Evolutionary conservation across 1,140 invertebrate genomes (phyloP).

Genomic region (Drosophila rufa): DNA sequence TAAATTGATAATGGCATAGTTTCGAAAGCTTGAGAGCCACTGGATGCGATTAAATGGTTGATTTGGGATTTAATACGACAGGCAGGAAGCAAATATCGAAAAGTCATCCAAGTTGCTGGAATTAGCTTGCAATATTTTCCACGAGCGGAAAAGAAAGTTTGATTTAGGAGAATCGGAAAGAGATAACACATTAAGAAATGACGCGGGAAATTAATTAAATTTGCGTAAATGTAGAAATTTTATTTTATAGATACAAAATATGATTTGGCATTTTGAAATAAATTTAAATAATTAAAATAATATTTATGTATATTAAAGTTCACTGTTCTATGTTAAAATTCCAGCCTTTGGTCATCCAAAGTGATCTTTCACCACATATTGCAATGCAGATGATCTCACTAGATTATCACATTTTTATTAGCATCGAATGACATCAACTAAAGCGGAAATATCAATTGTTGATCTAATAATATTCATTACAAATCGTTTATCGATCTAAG

Average conservation of each 20-base stretch:
- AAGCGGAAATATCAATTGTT: not conserved
- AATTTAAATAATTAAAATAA: not conserved
- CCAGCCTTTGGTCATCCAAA: not conserved
- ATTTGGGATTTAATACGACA: slow-evolving; percentile 3
- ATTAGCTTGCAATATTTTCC: slow-evolving; percentile 20
- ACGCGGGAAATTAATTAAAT: not conserved
- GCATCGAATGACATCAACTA: not conserved
- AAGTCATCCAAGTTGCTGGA: slow-evolving; percentile 8
- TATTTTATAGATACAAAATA: not conserved
- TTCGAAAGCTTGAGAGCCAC: slow-evolving; percentile 33
- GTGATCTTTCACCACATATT: not conserved
- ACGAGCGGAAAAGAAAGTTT: slow-evolving; percentile 43
- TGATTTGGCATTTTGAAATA: not conserved
- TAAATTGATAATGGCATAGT: slow-evolving; percentile 34
- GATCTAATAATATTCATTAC: not conserved
- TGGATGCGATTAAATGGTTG: slow-evolving; percentile 22
- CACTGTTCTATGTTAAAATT: not conserved
- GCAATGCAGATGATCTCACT: slow-evolving; percentile 24
- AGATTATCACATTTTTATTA: slow-evolving; percentile 19
- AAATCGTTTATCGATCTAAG: not conserved
- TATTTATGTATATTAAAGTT: no score
- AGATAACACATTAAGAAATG: slow-evolving; percentile 15
- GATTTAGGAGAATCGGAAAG: slow-evolving; percentile 30
- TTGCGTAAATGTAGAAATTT: not conserved
- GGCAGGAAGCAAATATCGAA: slow-evolving; percentile 16